Evolutionary conservation across 2,113 vertebrate species (phyloP).

Genomic region (Candoia aspera): DNA sequence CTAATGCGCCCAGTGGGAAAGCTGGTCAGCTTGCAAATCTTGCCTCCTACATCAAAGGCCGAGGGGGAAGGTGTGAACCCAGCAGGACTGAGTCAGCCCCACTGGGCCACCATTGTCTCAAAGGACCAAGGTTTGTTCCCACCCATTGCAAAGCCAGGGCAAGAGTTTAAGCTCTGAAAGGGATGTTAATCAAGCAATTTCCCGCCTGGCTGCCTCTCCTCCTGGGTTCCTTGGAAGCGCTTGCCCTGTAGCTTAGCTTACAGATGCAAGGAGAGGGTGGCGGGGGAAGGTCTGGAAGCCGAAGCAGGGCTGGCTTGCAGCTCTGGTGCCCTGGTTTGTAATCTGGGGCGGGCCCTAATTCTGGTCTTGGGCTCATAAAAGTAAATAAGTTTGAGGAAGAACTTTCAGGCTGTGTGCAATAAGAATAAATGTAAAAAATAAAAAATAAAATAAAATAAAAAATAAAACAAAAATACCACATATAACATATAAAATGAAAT

Average conservation of each 20-base stretch:
- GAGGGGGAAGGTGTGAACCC: neutral
- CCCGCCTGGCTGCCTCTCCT: neutral
- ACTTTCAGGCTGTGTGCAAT: neutral
- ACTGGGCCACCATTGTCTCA: slow-evolving; percentile 5
- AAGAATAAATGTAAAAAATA: too few species aligned
- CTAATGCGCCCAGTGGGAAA: slow-evolving; percentile 15
- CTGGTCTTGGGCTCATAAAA: too few species aligned
- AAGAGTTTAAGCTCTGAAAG: slow-evolving; percentile 27
- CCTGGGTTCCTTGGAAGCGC: neutral
- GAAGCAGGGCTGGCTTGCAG: neutral
- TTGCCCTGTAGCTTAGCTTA: neutral
- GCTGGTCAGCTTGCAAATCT: neutral
- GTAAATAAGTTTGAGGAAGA: too few species aligned
- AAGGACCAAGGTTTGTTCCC: neutral
- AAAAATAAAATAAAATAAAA: too few species aligned
- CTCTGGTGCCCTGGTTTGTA: fast-evolving
- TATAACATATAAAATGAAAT: too few species aligned
- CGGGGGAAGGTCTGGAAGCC: too few species aligned
- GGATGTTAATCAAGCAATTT: slow-evolving; percentile 37
- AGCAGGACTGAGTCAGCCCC: neutral
- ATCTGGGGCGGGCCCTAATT: neutral
- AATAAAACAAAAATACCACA: too few species aligned
- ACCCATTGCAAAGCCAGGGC: slow-evolving; percentile 29
- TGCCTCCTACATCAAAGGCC: slow-evolving; percentile 10
- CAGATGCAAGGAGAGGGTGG: neutral